Evolutionary conservation across 2,113 vertebrate genomes (phyloP).

Genomic region (Nansenia antarctica): DNA sequence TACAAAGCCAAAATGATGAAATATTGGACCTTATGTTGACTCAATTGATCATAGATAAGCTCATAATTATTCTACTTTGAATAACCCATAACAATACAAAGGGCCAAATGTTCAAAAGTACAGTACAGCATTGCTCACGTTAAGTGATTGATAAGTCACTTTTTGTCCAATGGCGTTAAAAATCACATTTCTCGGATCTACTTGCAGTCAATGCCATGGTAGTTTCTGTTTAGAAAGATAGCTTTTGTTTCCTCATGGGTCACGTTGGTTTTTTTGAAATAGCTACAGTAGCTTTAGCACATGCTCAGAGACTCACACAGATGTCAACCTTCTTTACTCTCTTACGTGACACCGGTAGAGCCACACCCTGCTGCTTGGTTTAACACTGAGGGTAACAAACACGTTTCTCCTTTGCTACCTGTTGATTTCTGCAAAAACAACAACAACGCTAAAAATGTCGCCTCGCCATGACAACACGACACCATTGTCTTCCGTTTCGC

Average conservation of each 20-base stretch:
- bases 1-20: constrained; percentile 42
- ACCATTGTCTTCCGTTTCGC: too few species aligned
- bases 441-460: too few species aligned
- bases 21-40: constrained; percentile 10
- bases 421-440: too few species aligned
- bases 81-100: not conserved
- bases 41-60: constrained; percentile 9
- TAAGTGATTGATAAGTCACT: constrained; percentile 2
- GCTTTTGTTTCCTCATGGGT: not conserved
- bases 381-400: too few species aligned
- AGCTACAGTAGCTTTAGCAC: constrained; percentile 66
- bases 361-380: not conserved
- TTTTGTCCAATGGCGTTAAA: constrained; percentile 4
- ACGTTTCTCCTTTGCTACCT: too few species aligned
- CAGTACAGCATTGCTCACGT: constrained; percentile 12
- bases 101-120: constrained; percentile 22
- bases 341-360: constrained; percentile 1
- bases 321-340: not conserved
- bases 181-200: constrained; percentile 16
- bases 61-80: constrained; percentile 17
- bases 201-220: not conserved
- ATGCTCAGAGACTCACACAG: constrained; percentile 26
- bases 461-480: too few species aligned
- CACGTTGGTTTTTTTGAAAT: not conserved
- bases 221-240: constrained; percentile 26